Base-by-base conservation (phyloP, 1,140 invertebrate genomes). In the Drosophila erecta region DNA sequence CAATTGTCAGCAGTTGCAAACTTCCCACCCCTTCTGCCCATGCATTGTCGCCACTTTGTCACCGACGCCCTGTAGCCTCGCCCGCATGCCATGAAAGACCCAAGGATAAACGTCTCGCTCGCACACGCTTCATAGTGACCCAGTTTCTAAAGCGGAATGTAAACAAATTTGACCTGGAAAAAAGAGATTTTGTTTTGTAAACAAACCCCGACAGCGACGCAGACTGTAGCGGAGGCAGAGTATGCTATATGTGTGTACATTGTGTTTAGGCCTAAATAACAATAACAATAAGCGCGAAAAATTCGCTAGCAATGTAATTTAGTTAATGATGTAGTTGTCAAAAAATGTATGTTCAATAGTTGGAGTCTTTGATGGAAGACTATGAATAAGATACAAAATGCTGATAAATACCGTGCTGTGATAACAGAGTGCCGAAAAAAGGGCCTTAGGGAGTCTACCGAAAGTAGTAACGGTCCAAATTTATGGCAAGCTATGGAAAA, bases 151-250 rank as follows among this genome's bases (percentile, higher is more conserved):
- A 78, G 84, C 84, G 85, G 84, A 89, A 89, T 89, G 84, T 89
- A 89, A 89, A 89, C 84, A 89, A 89, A 89, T 89, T 89, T 89
- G 84, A 89, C 84, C 84, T 89, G 84, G 87, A 89, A 89, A 83
- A 77, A 61, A 79, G 76, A 76, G 59, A 81, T 78, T 71, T 89
- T 86, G 79, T 76, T 87, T 89, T 89, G 84, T 89, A 89, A 89
- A 89, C 84, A 89, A 89, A 89, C 64, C 73, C 62, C 73, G 71
- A 43, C 71, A 17, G 54, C 41, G 60, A 53, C 35, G 43, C 3
- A 46, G 56, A 27, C 61, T 10, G 55, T 55, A 47, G 30, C 61
- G 79, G 58, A 59, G 54, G 30, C 61, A 65, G 49, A 59, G 55
- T 74, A 38, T 15, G 10, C 41, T 57, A 20, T 62, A 20, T 69